Percentiles rank a stretch among this genome's conserved stretches.
phyloP scores from a whole-genome alignment of 2,113 vertebrate species.

The Xerus inauris region DNA sequence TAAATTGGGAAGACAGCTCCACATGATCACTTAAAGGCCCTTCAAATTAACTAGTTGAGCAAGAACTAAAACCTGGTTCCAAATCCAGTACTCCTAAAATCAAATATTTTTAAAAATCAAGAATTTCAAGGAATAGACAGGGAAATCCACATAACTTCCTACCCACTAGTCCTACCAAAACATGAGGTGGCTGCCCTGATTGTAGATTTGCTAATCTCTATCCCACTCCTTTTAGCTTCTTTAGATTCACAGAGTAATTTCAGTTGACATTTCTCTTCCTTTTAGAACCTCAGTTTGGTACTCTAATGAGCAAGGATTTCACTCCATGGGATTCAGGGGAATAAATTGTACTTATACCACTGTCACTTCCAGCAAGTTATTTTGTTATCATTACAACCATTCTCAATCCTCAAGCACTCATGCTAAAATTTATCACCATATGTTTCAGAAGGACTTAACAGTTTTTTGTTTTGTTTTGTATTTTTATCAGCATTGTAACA shows the following conservation, averaged over 20 bases:
- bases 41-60: not conserved
- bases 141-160: not conserved
- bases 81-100: conserved; percentile 11
- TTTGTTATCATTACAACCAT: not conserved
- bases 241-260: conserved; percentile 19
- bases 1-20: not conserved
- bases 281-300: conserved; percentile 21
- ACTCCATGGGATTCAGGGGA: not conserved
- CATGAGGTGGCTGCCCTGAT: not conserved
- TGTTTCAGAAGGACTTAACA: not conserved
- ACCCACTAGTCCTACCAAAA: not conserved
- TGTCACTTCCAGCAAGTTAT: not conserved
- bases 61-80: not conserved
- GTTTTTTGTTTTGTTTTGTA: not conserved
- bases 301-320: not conserved
- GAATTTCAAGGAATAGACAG: not conserved
- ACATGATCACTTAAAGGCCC: not conserved
- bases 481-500: not conserved
- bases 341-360: not conserved
- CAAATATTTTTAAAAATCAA: not conserved
- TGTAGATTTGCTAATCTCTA: not conserved
- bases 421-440: not conserved
- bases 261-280: not conserved
- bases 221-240: not conserved
- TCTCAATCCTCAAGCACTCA: not conserved